Conservation (phyloP, 2,888 invertebrate species). For the Agonopterix alstromeriana region DNA sequence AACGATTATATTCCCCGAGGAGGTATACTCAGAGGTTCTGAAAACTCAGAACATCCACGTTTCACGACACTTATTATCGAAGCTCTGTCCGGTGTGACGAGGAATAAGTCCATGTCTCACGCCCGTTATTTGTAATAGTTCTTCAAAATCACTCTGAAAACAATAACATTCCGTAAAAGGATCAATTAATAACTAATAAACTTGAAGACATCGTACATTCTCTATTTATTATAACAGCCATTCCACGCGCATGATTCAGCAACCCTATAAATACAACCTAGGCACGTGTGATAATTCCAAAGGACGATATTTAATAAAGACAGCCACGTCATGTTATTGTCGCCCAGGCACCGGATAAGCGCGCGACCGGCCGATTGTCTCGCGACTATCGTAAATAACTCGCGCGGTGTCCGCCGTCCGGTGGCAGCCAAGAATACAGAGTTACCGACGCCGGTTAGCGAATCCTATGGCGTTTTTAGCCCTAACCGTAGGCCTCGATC, state of each 20-base stretch:
- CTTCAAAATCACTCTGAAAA: too few species aligned
- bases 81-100: too few species aligned
- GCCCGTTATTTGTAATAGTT: too few species aligned
- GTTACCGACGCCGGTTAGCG: conserved; percentile 48
- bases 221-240: conserved; percentile 31
- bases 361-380: conserved; percentile 68
- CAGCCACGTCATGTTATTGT: conserved; percentile 72
- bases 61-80: too few species aligned
- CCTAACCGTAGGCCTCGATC: conserved; percentile 16
- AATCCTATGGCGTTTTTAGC: conserved; percentile 34
- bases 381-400: conserved; percentile 72
- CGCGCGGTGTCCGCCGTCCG: conserved; percentile 69
- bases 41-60: too few species aligned
- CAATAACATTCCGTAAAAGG: background rate
- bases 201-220: conserved; percentile 16
- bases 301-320: conserved; percentile 68
- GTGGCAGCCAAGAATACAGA: conserved; percentile 64
- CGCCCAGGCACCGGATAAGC: conserved; percentile 70
- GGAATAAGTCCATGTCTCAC: too few species aligned
- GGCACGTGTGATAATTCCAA: conserved; percentile 64
- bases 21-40: too few species aligned
- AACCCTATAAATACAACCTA: conserved; percentile 49
- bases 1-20: too few species aligned
- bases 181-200: conserved; percentile 9
- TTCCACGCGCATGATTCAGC: conserved; percentile 53